Base-by-base conservation (phyloP, 2,113 vertebrate species). In the Illadopsis cleaveri region DNA sequence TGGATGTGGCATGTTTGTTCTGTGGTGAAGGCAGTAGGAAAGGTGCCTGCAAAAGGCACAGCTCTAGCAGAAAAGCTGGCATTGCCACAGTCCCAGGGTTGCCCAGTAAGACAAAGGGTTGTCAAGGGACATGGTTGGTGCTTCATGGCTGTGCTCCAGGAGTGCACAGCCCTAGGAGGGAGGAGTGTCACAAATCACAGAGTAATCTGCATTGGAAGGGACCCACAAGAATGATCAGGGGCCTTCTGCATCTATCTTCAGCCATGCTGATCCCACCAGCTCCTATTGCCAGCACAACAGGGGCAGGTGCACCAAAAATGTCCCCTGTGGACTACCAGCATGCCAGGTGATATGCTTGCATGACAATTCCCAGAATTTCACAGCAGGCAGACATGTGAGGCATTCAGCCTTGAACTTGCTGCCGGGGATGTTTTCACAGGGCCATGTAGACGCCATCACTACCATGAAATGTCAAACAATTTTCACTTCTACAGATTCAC, bases 101-200 rank as follows among this genome's bases (percentile, higher is more conserved):
- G 19, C 82, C n/a, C 42, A 57, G n/a, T 10, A 35, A 88, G 44
- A 30, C 35, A 64, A 58, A 42, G 6, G 6, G 3, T 27, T 10
- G 31, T 37, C n/a, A 35, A 56, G 12, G 12, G 16, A 28, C 45
- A 12, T 2, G 7, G 12, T 21, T 11, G 9, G n/a, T n/a, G 28
- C 28, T 44, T 35, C 37, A 1, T 11, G 51, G 22, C 14, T 22
- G 20, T 21, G 27, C 54, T 87, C 37, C 40, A 60, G 9, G 31
- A 10, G 5, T 20, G 8, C 31, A 12, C 0, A 2, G 40, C 15
- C 23, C 23, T 0, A 0, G 21, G 9, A 65, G 7, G 44, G 27
- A 60, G 20, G 9, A 66, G 6, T 33, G 19, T 28, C 33, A 19
- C 27, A 69, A 86, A 77, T 60, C 31, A 37, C 0, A 1, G 53